These are phyloP conservation scores for Plutella xylostella DNA, from an alignment of 2,888 invertebrate genomes.

Conservation along the genomic window DNA sequence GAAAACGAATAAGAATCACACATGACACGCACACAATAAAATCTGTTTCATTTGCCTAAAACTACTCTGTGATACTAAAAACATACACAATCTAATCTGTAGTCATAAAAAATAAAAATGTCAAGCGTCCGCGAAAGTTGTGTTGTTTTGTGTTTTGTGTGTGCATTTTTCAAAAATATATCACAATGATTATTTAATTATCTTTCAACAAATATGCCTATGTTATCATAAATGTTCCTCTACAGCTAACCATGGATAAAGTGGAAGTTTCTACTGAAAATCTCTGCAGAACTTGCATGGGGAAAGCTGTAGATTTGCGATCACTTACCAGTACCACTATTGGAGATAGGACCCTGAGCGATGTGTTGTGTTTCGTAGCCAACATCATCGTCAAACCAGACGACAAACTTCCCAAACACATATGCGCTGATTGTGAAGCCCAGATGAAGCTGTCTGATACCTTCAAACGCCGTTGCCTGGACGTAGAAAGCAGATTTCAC, in stretches of 20 bases:
- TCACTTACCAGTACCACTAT: constrained; percentile 33
- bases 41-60: no score
- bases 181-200: no score
- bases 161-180: no score
- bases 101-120: no score
- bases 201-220: no score
- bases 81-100: no score
- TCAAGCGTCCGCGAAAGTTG: no score
- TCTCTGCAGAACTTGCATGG: constrained; percentile 45
- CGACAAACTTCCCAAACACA: constrained; percentile 42
- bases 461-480: constrained; percentile 44
- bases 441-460: constrained; percentile 37
- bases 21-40: no score
- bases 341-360: constrained; percentile 30
- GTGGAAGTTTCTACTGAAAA: constrained; percentile 20
- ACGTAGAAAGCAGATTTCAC: constrained; percentile 37
- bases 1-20: no score
- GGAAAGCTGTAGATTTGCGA: constrained; percentile 30
- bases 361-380: constrained; percentile 35
- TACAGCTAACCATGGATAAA: constrained; percentile 27
- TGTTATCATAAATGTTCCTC: no score
- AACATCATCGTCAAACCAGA: constrained; percentile 35
- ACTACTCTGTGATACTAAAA: no score
- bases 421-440: constrained; percentile 42
- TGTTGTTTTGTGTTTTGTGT: no score